A percentile compares a stretch with the other conserved stretches of the same genome.
phyloP scores from a whole-genome alignment of 2,888 invertebrate genomes.

The Neoscelio sp. region DNA sequence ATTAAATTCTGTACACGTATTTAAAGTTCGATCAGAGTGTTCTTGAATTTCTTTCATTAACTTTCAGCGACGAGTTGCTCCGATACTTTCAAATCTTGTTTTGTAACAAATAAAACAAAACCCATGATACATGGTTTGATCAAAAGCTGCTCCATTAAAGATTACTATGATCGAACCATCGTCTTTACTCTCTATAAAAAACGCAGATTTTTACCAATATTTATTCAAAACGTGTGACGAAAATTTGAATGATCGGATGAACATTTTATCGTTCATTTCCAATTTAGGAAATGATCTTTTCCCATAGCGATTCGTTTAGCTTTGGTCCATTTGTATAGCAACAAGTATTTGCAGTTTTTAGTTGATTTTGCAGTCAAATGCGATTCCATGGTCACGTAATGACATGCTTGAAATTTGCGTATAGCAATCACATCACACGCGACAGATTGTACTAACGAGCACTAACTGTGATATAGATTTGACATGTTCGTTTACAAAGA shows the following conservation, averaged over 20 bases:
- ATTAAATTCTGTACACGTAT: too few relatives aligned
- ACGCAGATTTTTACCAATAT: conserved; percentile 36
- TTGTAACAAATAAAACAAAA: too few relatives aligned
- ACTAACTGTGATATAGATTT: conserved; percentile 40
- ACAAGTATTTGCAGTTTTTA: conserved; percentile 40
- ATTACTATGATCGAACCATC: too few relatives aligned
- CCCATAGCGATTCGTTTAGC: conserved; percentile 13
- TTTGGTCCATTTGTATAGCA: conserved; percentile 26
- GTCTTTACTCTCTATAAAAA: too few relatives aligned
- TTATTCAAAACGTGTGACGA: conserved; percentile 46
- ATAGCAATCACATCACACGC: conserved; percentile 43
- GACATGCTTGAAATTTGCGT: conserved; percentile 53
- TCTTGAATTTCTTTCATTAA: too few relatives aligned
- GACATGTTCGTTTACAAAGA: conserved; percentile 49
- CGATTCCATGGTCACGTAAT: conserved; percentile 51
- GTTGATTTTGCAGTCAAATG: neutral
- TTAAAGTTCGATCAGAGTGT: too few relatives aligned
- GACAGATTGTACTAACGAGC: conserved; percentile 39
- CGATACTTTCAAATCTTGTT: too few relatives aligned
- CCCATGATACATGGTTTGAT: too few relatives aligned
- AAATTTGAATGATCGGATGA: conserved; percentile 27
- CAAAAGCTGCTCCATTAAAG: too few relatives aligned
- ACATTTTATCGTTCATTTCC: conserved; percentile 38
- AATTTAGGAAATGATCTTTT: conserved; percentile 32
- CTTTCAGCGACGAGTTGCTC: too few relatives aligned